A percentile compares a stretch with the other conserved stretches of the same genome.
Conservation (phyloP, 2,797 vertebrate species). For the Danio jaintianensis region DNA sequence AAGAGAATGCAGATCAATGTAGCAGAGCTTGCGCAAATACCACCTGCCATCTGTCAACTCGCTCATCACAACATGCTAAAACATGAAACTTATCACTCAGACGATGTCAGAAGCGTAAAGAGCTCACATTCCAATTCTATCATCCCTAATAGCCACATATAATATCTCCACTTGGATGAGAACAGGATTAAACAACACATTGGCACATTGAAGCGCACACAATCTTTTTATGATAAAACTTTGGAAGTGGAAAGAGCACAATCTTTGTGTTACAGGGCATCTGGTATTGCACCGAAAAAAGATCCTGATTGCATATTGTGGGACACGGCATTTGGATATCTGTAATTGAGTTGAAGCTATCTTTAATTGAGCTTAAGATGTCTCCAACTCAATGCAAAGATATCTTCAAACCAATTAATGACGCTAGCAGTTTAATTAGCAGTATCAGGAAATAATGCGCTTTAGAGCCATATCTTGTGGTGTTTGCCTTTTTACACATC, state of each 20-base stretch:
- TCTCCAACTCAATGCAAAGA: conserved; percentile 81
- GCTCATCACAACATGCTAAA: conserved; percentile 19
- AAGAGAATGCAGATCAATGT: conserved; percentile 42
- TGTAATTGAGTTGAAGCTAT: conserved; percentile 85
- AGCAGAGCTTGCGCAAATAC: conserved; percentile 17
- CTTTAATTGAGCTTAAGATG: conserved; percentile 87
- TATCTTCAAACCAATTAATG: conserved; percentile 87
- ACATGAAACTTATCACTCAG: conserved; percentile 24
- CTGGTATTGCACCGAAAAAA: conserved; percentile 72
- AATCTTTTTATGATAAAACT: conserved; percentile 74
- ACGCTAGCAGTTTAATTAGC: conserved; percentile 86
- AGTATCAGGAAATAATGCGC: conserved; percentile 83
- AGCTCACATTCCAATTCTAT: conserved; percentile 6
- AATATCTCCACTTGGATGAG: conserved; percentile 23
- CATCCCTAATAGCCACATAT: conserved; percentile 11
- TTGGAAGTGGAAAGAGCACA: conserved; percentile 71
- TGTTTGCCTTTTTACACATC: conserved; percentile 81
- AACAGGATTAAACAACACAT: conserved; percentile 39
- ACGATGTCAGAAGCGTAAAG: background rate
- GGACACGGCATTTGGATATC: conserved; percentile 82
- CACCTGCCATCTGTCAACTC: conserved; percentile 36
- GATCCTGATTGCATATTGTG: conserved; percentile 76
- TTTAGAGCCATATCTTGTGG: conserved; percentile 79
- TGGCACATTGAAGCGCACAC: conserved; percentile 5
- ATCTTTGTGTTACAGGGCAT: conserved; percentile 74